Conservation (phyloP, 2,888 invertebrate species). For the Myopa testacea region DNA sequence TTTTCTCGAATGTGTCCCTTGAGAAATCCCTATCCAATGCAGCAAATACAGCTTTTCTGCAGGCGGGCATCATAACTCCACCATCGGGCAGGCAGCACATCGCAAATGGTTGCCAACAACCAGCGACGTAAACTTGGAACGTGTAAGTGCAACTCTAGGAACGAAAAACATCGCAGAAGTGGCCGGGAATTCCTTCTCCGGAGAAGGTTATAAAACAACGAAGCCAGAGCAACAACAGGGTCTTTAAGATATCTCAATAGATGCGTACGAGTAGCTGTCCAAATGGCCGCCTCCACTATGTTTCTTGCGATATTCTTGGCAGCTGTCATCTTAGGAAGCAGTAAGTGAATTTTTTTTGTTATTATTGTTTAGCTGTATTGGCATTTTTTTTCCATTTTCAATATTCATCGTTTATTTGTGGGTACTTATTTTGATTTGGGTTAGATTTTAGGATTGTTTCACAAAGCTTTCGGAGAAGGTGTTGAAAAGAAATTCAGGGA, state of each 20-base stretch:
- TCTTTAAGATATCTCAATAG: neutral
- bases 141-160: neutral
- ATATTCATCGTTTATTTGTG: slow-evolving; percentile 16
- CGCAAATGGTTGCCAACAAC: slow-evolving; percentile 28
- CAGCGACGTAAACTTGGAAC: neutral
- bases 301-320: slow-evolving; percentile 25
- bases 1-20: no score
- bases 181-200: neutral
- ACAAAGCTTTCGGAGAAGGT: no score
- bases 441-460: no score
- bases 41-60: neutral
- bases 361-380: neutral
- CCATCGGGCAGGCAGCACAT: neutral
- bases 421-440: neutral
- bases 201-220: neutral
- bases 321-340: slow-evolving; percentile 34
- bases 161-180: neutral
- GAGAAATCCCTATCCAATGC: neutral
- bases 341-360: slow-evolving; percentile 30
- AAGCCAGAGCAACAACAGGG: neutral
- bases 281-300: slow-evolving; percentile 18
- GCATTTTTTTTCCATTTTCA: slow-evolving; percentile 5
- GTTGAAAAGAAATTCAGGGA: no score
- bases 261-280: neutral
- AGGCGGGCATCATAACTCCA: neutral